A percentile compares a stretch with the other conserved stretches of the same genome.
Evolutionary conservation across 2,888 invertebrate genomes (phyloP).

Genomic region (Eueremaeus valkanovi): DNA sequence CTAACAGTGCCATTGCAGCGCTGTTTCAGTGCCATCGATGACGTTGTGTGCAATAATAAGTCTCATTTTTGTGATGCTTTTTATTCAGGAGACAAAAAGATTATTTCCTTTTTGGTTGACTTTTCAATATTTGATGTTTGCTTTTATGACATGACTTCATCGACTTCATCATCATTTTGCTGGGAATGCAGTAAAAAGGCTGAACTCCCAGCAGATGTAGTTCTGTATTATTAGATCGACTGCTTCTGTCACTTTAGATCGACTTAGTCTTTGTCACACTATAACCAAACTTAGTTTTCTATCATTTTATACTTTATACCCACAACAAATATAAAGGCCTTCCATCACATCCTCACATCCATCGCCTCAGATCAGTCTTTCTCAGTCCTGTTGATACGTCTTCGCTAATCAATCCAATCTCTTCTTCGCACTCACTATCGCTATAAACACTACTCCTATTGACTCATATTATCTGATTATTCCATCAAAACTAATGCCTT

Average conservation of each 20-base stretch:
- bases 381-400: slow-evolving; percentile 24
- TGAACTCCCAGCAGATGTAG: slow-evolving; percentile 25
- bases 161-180: slow-evolving; percentile 13
- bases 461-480: slow-evolving; percentile 6
- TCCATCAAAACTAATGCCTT: slow-evolving; percentile 3
- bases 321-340: neutral
- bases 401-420: slow-evolving; percentile 17
- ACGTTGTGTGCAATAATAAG: slow-evolving; percentile 2
- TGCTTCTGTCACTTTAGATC: slow-evolving; percentile 29
- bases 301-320: neutral
- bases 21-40: too few species aligned
- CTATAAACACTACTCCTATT: neutral
- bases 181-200: neutral
- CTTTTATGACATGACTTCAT: slow-evolving; percentile 25
- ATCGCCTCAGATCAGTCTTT: slow-evolving; percentile 7
- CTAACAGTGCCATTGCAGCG: too few species aligned
- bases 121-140: slow-evolving; percentile 27
- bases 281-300: slow-evolving; percentile 22
- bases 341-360: slow-evolving; percentile 10
- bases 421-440: neutral
- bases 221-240: slow-evolving; percentile 30
- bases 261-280: slow-evolving; percentile 27
- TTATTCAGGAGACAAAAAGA: slow-evolving; percentile 7
- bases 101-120: slow-evolving; percentile 17
- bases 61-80: slow-evolving; percentile 16